Conservation (phyloP, 2,113 vertebrate genomes). For the Rhinopomastus cyanomelas region DNA sequence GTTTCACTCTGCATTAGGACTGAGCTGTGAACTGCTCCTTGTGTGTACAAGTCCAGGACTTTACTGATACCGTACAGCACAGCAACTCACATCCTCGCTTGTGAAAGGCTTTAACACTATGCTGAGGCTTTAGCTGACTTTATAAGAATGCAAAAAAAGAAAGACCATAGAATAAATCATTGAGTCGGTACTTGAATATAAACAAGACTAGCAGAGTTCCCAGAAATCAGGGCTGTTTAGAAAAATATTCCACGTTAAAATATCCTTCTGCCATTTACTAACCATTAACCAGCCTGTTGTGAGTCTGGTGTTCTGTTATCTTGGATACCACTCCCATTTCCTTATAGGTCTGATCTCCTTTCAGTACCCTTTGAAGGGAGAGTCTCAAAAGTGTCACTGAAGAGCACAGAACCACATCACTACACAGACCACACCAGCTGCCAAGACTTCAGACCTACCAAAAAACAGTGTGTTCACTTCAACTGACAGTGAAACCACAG, state of each 20-base stretch:
- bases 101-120: neutral
- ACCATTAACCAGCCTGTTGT: neutral
- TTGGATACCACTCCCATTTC: neutral
- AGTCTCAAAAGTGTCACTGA: neutral
- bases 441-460: neutral
- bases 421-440: neutral
- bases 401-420: neutral
- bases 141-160: neutral
- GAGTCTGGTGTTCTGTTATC: neutral
- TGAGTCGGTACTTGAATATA: neutral
- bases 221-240: neutral
- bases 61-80: accelerated
- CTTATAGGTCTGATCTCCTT: neutral
- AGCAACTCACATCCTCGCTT: neutral
- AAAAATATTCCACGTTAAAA: neutral
- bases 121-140: neutral
- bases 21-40: neutral
- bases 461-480: neutral
- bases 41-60: neutral
- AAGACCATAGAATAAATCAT: neutral
- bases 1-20: neutral
- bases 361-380: neutral
- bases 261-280: neutral
- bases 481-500: neutral
- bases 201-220: neutral